Base-by-base conservation (phyloP, 2,797 vertebrate species). In the Gymnothorax reevesii region DNA sequence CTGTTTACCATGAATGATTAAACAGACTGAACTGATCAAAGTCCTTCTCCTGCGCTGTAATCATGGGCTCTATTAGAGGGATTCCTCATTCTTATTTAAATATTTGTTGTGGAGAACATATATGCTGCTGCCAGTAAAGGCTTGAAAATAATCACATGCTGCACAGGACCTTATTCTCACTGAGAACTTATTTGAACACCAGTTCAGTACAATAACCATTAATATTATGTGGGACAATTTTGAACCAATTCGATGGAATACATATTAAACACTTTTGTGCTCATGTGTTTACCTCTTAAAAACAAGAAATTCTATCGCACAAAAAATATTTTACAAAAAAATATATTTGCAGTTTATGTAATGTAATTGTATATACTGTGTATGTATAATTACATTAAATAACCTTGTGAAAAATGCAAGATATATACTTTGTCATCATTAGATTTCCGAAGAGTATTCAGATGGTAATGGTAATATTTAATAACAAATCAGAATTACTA, bases 71-170 rank as follows among this genome's bases (percentile, higher is more conserved):
- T 42, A 42, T 75, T 33, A 75, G 27, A 33, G 25, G 42, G 33
- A 75, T 42, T 75, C 71, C 71, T 75, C 9, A 75, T 75, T 22
- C 71, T 12, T 75, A n/a, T 69, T 69, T 69, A 69, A 69, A 69
- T 69, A 69, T 69, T 69, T 69, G 64, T 69, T n/a, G n/a, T 69
- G 22, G 64, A 69, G 22, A 69, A 69, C 64, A 25, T 7, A n/a
- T 69, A 6, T 9, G n/a, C 25, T 69, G 20, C 25, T n/a, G 10
- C 64, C 6, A 69, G 25, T 25, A 69, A 69, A 25, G n/a, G n/a
- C 22, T 69, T 69, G 64, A n/a, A 69, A 69, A 69, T 69, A 0
- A 9, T 6, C 64, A 69, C 22, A 25, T 10, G 25, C 33, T 42
- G 33, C 33, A 42, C 33, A 69, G 64, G 64, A 69, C 22, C 64